Conservation (phyloP, 2,888 invertebrate species). For the Rosalia funebris region DNA sequence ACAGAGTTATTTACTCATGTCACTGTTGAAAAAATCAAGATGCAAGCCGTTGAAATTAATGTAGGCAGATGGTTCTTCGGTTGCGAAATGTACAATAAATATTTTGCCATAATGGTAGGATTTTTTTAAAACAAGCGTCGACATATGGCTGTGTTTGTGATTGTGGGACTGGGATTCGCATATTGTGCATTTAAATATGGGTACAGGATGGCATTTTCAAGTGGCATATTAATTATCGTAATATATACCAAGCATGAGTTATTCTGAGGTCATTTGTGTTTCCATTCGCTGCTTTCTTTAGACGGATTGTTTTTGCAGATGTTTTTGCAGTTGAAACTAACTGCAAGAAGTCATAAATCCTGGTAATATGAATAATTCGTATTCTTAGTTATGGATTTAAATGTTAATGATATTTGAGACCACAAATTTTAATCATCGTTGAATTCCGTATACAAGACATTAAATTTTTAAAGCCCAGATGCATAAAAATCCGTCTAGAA, state of each 20-base stretch:
- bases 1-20: slow-evolving; percentile 9
- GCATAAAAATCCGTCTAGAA: too few relatives aligned
- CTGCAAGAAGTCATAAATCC: too few relatives aligned
- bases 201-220: background rate
- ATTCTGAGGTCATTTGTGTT: too few relatives aligned
- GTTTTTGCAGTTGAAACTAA: too few relatives aligned
- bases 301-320: too few relatives aligned
- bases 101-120: background rate
- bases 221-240: background rate
- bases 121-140: slow-evolving; percentile 2
- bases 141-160: background rate
- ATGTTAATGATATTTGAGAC: too few relatives aligned
- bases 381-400: too few relatives aligned
- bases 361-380: too few relatives aligned
- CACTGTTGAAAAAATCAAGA: slow-evolving; percentile 2
- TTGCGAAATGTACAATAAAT: slow-evolving; percentile 8
- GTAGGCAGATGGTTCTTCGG: slow-evolving; percentile 5
- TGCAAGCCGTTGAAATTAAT: slow-evolving; percentile 1
- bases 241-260: background rate
- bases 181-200: background rate
- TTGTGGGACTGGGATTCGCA: background rate
- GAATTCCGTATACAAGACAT: too few relatives aligned
- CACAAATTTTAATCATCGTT: too few relatives aligned
- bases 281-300: background rate
- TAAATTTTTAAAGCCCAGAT: too few relatives aligned